These are phyloP conservation scores for Parotocinclus haroldoi DNA, from an alignment of 2,797 vertebrate species.

Conservation along the genomic window DNA sequence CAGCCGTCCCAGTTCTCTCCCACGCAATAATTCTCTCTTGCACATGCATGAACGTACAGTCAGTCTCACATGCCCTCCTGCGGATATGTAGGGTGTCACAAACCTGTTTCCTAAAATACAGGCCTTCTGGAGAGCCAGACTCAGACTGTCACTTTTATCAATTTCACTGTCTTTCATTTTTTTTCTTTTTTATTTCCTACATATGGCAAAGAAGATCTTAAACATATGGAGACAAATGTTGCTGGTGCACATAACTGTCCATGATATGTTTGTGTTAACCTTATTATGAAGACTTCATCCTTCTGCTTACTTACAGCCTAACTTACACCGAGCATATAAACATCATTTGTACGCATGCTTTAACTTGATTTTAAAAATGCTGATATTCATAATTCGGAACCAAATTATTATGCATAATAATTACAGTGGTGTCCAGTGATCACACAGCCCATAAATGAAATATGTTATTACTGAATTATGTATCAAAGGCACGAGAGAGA, in stretches of 20 bases:
- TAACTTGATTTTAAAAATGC: constrained; percentile 37
- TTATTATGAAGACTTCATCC: constrained; percentile 25
- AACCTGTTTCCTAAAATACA: constrained; percentile 56
- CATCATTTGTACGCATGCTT: constrained; percentile 21
- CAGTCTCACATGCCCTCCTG: constrained; percentile 46
- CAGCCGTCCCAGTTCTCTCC: constrained; percentile 12
- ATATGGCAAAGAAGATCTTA: constrained; percentile 48
- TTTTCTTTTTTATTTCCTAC: constrained; percentile 44
- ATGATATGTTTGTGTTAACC: constrained; percentile 46
- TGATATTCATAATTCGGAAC: constrained; percentile 45
- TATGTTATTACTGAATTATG: constrained; percentile 51
- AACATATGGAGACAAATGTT: constrained; percentile 48
- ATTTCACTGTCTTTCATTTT: constrained; percentile 48
- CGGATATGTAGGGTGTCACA: constrained; percentile 51
- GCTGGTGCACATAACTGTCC: constrained; percentile 25
- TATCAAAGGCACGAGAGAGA: constrained; percentile 40
- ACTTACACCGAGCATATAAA: constrained; percentile 5
- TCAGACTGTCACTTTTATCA: constrained; percentile 50
- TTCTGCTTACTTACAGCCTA: constrained; percentile 6
- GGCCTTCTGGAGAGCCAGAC: constrained; percentile 57
- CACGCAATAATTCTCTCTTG: constrained; percentile 8
- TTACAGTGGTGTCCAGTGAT: constrained; percentile 44
- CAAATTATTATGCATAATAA: constrained; percentile 40
- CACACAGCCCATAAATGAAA: constrained; percentile 49
- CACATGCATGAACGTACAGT: constrained; percentile 10